These are phyloP conservation scores for Darevskia mixta DNA, from an alignment of 2,797 vertebrate species.

Conservation along the genomic window DNA sequence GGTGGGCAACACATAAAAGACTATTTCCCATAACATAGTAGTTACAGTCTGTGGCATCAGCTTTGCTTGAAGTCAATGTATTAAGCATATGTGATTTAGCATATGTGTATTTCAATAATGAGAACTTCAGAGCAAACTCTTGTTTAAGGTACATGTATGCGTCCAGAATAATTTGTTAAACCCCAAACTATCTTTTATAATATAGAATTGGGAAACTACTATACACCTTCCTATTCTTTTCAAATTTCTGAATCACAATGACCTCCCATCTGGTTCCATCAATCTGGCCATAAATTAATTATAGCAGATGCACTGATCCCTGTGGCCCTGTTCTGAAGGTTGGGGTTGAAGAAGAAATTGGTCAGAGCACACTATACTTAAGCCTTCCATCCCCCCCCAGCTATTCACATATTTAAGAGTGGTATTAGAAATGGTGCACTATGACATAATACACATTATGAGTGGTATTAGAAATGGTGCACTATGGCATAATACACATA, in stretches of 20 bases:
- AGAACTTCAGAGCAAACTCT: not conserved
- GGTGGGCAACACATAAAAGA: not conserved
- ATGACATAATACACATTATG: too few relatives aligned
- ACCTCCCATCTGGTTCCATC: constrained; percentile 25
- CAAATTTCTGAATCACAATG: constrained; percentile 22
- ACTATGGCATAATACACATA: not conserved
- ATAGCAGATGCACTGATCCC: constrained; percentile 23
- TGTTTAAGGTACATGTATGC: not conserved
- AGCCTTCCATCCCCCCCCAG: not conserved
- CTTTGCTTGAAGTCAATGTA: constrained; percentile 10
- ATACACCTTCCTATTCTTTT: not conserved
- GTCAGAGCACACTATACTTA: not conserved
- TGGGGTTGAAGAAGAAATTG: constrained; percentile 5
- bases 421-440: too few relatives aligned
- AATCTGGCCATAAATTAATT: constrained; percentile 31
- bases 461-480: not conserved
- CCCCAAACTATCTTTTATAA: not conserved
- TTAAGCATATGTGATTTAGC: not conserved
- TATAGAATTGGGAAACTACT: too few relatives aligned
- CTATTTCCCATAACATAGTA: not conserved
- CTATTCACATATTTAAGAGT: not conserved
- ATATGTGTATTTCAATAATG: not conserved
- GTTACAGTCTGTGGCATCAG: not conserved
- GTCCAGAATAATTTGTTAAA: not conserved
- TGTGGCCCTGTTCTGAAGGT: constrained; percentile 3